These are phyloP conservation scores for Heliothis subflexa DNA, from an alignment of 1,140 invertebrate species.

Conservation along the genomic window DNA sequence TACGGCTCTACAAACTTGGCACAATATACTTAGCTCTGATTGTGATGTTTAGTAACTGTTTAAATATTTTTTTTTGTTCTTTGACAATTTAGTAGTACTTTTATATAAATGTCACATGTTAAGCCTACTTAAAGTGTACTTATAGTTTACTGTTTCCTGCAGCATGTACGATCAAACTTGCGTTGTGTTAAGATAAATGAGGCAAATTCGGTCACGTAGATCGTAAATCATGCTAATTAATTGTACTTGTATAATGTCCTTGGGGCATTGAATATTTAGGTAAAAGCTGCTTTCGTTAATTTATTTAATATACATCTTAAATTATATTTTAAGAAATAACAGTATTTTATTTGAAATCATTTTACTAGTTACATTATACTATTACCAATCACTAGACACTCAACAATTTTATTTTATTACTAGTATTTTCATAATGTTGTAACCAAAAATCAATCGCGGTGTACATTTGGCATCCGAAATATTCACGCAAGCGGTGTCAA, in stretches of 20 bases:
- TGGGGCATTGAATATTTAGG: conserved; percentile 25
- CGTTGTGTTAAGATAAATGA: conserved; percentile 5
- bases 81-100: background rate
- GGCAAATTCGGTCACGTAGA: conserved; percentile 12
- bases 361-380: no score
- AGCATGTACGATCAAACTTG: background rate
- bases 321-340: no score
- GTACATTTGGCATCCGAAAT: conserved; percentile 24
- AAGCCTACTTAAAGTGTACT: no score
- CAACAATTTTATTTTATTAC: no score
- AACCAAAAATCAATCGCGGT: conserved; percentile 8
- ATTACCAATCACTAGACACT: no score
- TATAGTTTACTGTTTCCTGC: no score
- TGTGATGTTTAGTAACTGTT: conserved; percentile 34
- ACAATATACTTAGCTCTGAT: conserved; percentile 49
- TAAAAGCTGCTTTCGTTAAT: conserved; percentile 11
- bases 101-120: background rate
- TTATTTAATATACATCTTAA: no score
- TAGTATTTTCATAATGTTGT: background rate
- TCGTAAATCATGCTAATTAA: conserved; percentile 31
- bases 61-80: conserved; percentile 26
- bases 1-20: conserved; percentile 62
- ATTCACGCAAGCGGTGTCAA: conserved; percentile 15
- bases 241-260: conserved; percentile 14
- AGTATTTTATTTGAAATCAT: no score